Evolutionary conservation across 2,113 vertebrate species (phyloP).

Genomic region (Oryzias celebensis): DNA sequence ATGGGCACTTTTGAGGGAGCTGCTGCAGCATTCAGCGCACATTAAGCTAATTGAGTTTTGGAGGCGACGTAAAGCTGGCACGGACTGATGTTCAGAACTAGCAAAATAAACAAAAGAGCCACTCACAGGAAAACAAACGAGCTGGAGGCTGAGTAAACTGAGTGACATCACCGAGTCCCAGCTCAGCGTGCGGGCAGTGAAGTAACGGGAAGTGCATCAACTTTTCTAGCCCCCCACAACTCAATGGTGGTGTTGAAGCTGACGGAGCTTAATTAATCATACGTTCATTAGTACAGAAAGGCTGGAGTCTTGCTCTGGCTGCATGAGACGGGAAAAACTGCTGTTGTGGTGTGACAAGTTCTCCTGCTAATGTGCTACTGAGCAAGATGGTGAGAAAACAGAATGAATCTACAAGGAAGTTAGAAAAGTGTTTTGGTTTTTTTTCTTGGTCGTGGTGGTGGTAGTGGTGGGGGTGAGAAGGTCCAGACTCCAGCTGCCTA

Average conservation of each 20-base stretch:
- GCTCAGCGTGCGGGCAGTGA: constrained; percentile 60
- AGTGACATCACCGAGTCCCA: constrained; percentile 54
- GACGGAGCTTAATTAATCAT: constrained; percentile 55
- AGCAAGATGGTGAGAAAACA: constrained; percentile 54
- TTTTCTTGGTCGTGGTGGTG: background rate
- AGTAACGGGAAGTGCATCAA: constrained; percentile 57
- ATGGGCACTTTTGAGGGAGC: constrained; percentile 49
- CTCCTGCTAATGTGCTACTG: constrained; percentile 49
- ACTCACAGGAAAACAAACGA: constrained; percentile 64
- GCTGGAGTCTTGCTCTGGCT: background rate
- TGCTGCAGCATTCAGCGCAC: constrained; percentile 22
- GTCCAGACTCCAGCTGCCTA: no score
- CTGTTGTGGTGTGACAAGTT: constrained; percentile 37
- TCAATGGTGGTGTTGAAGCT: constrained; percentile 14
- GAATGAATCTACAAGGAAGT: constrained; percentile 47
- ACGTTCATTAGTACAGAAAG: constrained; percentile 44
- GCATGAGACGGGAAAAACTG: constrained; percentile 14
- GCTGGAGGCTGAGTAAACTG: constrained; percentile 48
- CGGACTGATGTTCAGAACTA: constrained; percentile 57
- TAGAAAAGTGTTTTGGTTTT: no score
- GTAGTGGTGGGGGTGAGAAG: background rate
- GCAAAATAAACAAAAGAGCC: constrained; percentile 72
- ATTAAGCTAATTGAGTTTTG: constrained; percentile 66
- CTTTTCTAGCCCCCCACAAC: no score
- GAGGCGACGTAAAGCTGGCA: constrained; percentile 64